Base-by-base conservation (phyloP, 2,888 invertebrate genomes). In the Heliconius ismenius region DNA sequence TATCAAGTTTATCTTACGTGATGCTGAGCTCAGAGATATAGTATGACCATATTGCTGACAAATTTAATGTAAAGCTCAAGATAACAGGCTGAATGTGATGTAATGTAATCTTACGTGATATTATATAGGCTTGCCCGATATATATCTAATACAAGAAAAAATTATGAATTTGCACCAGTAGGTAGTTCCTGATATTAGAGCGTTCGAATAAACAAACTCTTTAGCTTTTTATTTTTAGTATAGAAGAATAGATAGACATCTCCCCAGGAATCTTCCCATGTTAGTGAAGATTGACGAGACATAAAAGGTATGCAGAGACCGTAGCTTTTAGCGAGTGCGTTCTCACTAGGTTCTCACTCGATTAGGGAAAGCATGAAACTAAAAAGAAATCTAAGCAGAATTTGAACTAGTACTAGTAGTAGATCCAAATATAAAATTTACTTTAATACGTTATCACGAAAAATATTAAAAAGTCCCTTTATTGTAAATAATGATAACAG, bases 401-500 rank as follows among this genome's bases (percentile, higher is more conserved):
- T 49, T 49, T 18, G 6, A 18, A 49, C 43, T 18, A 49, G 18
- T 4, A 15, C 6, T 32, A 32, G 43, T 43, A 43, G 43, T 43
- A 43, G 43, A 49, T 49, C 6, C 6, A 18, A 49, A 49, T 6
- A 49, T 49, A 49, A 49, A 49, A 49, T 49, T 49, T 2, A 49
- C 43, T 18, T 18, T n/a, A 58, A 58, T 10, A 58, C 9, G 7
- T 60, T 60, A 60, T 60, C 4, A 24, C 24, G n/a, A n/a, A n/a
- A n/a, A n/a, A 58, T n/a, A 60, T 60, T n/a, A 4, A 60, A 60
- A 60, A 60, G 3, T 54, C n/a, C 18, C 54, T n/a, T n/a, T n/a
- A 58, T n/a, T 49, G 1, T 58, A n/a, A 21, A 58, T n/a, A 62
- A 68, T 43, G 76, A 73, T 73, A 67, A 43, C 63, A 78, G n/a